Evolutionary conservation across 1,140 invertebrate species (phyloP).

Genomic region (Eulimnadia texana): DNA sequence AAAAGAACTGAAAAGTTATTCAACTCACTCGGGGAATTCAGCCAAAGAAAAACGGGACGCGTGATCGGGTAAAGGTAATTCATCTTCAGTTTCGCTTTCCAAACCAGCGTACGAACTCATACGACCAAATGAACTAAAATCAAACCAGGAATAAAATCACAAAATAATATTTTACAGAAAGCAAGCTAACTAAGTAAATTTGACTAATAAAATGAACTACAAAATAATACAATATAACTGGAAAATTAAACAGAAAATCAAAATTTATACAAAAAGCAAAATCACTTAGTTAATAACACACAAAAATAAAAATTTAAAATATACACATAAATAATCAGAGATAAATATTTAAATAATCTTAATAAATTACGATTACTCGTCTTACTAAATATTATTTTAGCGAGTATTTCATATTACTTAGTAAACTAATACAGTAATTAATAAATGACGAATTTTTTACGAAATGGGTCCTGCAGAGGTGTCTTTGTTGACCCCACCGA

Average conservation of each 20-base stretch:
- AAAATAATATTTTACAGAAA: slow-evolving; percentile 22
- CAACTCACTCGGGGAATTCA: slow-evolving; percentile 42
- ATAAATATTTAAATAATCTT: no score
- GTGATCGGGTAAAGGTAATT: slow-evolving; percentile 24
- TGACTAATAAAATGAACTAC: not conserved
- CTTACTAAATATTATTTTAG: no score
- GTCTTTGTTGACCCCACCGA: not conserved
- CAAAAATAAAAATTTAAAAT: no score
- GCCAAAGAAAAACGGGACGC: slow-evolving; percentile 31
- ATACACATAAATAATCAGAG: no score
- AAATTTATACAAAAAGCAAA: not conserved
- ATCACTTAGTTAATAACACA: no score
- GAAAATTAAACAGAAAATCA: not conserved
- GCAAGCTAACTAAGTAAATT: no score
- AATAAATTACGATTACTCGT: no score
- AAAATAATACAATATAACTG: not conserved
- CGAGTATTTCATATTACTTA: no score
- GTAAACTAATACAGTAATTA: no score
- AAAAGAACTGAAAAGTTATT: not conserved
- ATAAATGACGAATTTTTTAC: slow-evolving; percentile 15
- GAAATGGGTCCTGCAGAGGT: slow-evolving; percentile 9
- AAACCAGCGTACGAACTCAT: slow-evolving; percentile 31
- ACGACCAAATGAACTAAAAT: slow-evolving; percentile 13
- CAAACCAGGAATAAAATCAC: slow-evolving; percentile 25
- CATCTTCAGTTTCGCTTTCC: slow-evolving; percentile 38